phyloP scores from a whole-genome alignment of 2,113 vertebrate genomes.

The Neoarius graeffei region DNA sequence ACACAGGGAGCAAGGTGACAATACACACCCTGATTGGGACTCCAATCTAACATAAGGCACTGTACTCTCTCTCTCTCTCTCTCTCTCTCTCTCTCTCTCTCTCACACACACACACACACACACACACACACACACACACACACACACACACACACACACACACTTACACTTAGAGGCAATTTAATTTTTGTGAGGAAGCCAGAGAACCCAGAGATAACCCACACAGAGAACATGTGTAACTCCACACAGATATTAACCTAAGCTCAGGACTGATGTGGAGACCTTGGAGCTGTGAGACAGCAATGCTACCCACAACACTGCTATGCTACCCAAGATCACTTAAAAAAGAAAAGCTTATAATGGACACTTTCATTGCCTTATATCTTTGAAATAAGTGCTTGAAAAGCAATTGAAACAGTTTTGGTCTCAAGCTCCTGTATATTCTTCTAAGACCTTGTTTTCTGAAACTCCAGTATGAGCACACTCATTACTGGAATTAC shows the following conservation, averaged over 20 bases:
- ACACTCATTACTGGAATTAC: constrained; percentile 6
- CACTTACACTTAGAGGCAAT: background rate
- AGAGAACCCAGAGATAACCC: background rate
- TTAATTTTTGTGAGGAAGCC: background rate
- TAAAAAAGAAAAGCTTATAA: background rate
- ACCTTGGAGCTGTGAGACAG: background rate
- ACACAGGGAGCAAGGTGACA: background rate
- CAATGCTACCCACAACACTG: background rate
- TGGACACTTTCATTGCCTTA: too few relatives aligned
- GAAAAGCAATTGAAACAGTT: constrained; percentile 4
- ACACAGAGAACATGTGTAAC: background rate
- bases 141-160: background rate
- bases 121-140: background rate
- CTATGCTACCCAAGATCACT: constrained; percentile 14
- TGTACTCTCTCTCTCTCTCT: too few relatives aligned
- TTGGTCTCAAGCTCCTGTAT: background rate
- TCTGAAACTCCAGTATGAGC: background rate
- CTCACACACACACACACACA: background rate
- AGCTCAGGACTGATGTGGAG: background rate
- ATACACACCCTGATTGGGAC: background rate
- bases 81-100: too few relatives aligned
- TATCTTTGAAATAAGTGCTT: constrained; percentile 17
- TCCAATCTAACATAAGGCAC: background rate
- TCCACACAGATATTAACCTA: background rate
- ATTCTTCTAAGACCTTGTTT: constrained; percentile 2